phyloP scores from a whole-genome alignment of 2,888 invertebrate genomes.

The Lochmaea capreae region DNA sequence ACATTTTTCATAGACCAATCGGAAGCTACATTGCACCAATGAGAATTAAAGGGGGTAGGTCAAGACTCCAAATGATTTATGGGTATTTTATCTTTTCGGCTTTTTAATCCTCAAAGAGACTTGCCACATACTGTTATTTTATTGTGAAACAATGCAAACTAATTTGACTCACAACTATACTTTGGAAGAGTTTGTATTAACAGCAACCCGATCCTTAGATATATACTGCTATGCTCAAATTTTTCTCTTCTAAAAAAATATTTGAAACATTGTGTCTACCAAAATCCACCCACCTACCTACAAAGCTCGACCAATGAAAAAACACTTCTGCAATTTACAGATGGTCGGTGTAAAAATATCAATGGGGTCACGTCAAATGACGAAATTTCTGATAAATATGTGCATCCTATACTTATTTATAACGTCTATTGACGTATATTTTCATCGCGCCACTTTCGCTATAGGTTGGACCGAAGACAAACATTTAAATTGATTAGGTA shows the following conservation, averaged over 20 bases:
- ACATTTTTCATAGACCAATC: too few relatives aligned
- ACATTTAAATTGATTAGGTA: conserved; percentile 13
- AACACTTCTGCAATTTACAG: neutral
- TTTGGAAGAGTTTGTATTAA: too few relatives aligned
- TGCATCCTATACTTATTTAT: conserved; percentile 33
- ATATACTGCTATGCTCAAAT: too few relatives aligned
- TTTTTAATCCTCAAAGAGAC: too few relatives aligned
- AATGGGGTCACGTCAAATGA: conserved; percentile 28
- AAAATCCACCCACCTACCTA: neutral
- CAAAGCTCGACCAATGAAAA: neutral
- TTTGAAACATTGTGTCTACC: neutral
- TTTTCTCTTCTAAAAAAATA: neutral
- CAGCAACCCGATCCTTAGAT: too few relatives aligned
- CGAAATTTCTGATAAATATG: conserved; percentile 34
- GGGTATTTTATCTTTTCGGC: too few relatives aligned
- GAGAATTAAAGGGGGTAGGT: too few relatives aligned
- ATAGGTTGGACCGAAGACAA: conserved; percentile 11
- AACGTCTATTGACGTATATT: conserved; percentile 22
- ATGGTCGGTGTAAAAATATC: conserved; percentile 24
- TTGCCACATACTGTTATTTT: too few relatives aligned
- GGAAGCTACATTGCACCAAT: too few relatives aligned
- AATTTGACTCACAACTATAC: too few relatives aligned
- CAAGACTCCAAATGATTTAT: too few relatives aligned
- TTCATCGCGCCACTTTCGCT: neutral
- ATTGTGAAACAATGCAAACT: too few relatives aligned